Evolutionary conservation across 1,140 invertebrate genomes (phyloP).

Genomic region (Atta texana): DNA sequence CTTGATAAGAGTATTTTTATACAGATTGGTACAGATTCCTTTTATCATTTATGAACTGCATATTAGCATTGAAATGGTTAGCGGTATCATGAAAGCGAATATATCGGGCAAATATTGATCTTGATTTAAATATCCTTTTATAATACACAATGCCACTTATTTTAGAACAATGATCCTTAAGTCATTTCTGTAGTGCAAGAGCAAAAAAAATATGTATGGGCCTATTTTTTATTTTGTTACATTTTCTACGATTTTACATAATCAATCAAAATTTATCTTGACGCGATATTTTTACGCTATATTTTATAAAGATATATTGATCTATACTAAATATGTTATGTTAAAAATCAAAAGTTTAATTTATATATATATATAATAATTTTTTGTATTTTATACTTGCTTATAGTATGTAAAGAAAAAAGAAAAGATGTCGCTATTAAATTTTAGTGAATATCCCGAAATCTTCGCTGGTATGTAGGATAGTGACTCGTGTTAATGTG

Average conservation of each 20-base stretch:
- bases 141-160: constrained; percentile 35
- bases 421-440: constrained; percentile 69
- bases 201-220: constrained; percentile 76
- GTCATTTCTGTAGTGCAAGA: constrained; percentile 66
- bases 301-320: constrained; percentile 77
- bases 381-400: constrained; percentile 72
- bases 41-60: constrained; percentile 75
- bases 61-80: constrained; percentile 68
- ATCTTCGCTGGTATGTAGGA: constrained; percentile 56
- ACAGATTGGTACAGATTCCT: constrained; percentile 36
- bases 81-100: constrained; percentile 11
- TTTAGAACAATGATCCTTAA: constrained; percentile 19
- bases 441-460: constrained; percentile 69
- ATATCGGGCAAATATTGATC: neutral
- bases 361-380: constrained; percentile 75
- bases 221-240: constrained; percentile 77
- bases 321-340: constrained; percentile 80
- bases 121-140: constrained; percentile 30
- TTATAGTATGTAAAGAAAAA: constrained; percentile 53
- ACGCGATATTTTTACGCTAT: constrained; percentile 63
- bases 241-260: constrained; percentile 69
- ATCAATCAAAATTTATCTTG: constrained; percentile 73
- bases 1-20: neutral
- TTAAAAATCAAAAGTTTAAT: constrained; percentile 80
- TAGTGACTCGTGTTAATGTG: constrained; percentile 63